Percentiles rank a stretch among this genome's conserved stretches.
phyloP scores from a whole-genome alignment of 2,113 vertebrate species.

The Pavo muticus region DNA sequence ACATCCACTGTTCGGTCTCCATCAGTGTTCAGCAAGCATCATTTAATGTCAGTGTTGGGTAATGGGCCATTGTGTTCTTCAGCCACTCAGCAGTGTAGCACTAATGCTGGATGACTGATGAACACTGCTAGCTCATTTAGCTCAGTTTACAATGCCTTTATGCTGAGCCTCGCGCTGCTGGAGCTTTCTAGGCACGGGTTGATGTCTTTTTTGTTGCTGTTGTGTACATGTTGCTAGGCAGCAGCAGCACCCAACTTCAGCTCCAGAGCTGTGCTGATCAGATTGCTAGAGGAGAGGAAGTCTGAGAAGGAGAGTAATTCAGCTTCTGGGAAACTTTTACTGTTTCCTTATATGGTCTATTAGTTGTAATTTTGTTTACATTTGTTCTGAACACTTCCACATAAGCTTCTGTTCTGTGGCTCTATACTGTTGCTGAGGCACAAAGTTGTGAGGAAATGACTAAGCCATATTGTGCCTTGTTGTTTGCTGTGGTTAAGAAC shows the following conservation, averaged over 20 bases:
- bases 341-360: not conserved
- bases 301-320: not conserved
- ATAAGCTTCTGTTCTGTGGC: not conserved
- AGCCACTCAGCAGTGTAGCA: not conserved
- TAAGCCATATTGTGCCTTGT: not conserved
- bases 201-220: constrained; percentile 26
- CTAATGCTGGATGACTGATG: not conserved
- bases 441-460: not conserved
- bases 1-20: no score
- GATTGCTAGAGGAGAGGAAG: not conserved
- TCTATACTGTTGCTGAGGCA: not conserved
- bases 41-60: not conserved
- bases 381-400: not conserved
- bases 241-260: not conserved
- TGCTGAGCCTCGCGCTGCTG: not conserved
- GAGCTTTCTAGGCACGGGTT: not conserved
- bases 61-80: not conserved
- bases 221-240: not conserved
- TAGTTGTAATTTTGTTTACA: not conserved
- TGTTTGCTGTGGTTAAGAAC: not conserved
- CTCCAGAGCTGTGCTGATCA: not conserved
- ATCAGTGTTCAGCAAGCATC: no score
- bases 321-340: not conserved
- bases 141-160: constrained; percentile 16
- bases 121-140: constrained; percentile 2